Base-by-base conservation (phyloP, 2,113 vertebrate species). In the Ophthalmolycus amberensis region DNA sequence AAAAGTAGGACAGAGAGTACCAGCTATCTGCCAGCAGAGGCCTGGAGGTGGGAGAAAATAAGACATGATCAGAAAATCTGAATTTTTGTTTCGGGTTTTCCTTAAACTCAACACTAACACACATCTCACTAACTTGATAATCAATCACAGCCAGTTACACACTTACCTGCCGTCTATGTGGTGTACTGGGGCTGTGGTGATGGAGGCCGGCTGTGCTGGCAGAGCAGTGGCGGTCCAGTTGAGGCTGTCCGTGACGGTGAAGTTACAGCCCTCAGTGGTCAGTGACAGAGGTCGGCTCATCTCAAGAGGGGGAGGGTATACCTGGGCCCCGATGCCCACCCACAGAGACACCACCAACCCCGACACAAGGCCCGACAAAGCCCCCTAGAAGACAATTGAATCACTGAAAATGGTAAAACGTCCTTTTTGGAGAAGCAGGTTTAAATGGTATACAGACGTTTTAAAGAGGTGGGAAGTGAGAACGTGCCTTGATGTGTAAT, bases 1-100 rank as follows among this genome's bases (percentile, higher is more conserved):
- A 97, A n/a, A 97, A 77, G 86, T 97, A 98, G 59, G 97, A 98
- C 73, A 97, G 80, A n/a, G 96, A 96, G 91, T 97, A 97, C 96
- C 95, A 96, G 64, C 78, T 83, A 70, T 96, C 94, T 79, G 93
- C 95, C 73, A 97, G 82, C 7, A 34, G 69, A 76, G 94, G 79
- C 54, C 96, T 98, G 92, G 18, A 82, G 48, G 84, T 18, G 70
- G 6, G 75, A 62, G 32, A 29, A 40, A 60, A 32, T 11, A 48
- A 5, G 25, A 18, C 20, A 54, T 54, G 12, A 29, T 58, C 11
- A 58, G 56, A 25, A 10, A n/a, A 64, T n/a, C 20, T 5, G 12
- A 58, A 56, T 29, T 58, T 58, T 58, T 1, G 4, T 11, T 56
- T 27, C 3, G 48, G 20, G 20, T 20, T 20, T 20, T 22, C 18